Conservation (phyloP, 2,797 vertebrate species). For the Lacerta viridis region DNA sequence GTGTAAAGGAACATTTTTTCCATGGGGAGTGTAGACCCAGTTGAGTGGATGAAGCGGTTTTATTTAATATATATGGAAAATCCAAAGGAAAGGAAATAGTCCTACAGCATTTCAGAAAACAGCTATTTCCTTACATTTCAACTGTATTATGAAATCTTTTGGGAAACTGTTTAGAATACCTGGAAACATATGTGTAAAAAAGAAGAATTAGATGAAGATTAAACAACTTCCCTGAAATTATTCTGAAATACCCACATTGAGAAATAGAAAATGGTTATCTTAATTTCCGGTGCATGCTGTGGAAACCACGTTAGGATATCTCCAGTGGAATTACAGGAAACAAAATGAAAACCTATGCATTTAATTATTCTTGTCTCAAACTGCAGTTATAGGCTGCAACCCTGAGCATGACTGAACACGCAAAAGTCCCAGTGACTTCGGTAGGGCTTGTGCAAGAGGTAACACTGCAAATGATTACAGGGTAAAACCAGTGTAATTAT, state of each 20-base stretch:
- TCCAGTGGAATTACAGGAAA: neutral
- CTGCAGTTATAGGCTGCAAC: neutral
- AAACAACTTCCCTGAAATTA: conserved; percentile 3
- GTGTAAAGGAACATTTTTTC: neutral
- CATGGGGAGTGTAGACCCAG: neutral
- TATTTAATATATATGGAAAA: neutral
- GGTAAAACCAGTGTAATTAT: neutral
- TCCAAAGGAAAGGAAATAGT: neutral
- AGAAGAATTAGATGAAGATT: neutral
- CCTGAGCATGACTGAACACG: neutral
- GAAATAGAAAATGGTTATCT: conserved; percentile 3
- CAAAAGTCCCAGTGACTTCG: neutral
- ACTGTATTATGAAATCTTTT: neutral
- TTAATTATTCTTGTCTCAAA: neutral
- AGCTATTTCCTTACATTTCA: neutral
- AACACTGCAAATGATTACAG: neutral
- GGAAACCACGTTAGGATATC: neutral
- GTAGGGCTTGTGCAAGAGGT: neutral
- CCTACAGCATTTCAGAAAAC: neutral
- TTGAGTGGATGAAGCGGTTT: neutral
- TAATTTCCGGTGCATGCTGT: neutral
- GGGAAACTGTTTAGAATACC: neutral
- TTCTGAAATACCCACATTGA: neutral
- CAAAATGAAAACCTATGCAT: neutral
- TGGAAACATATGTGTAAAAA: neutral